These are phyloP conservation scores for Drosophila pectinifera DNA, from an alignment of 1,140 invertebrate species.

Conservation along the genomic window DNA sequence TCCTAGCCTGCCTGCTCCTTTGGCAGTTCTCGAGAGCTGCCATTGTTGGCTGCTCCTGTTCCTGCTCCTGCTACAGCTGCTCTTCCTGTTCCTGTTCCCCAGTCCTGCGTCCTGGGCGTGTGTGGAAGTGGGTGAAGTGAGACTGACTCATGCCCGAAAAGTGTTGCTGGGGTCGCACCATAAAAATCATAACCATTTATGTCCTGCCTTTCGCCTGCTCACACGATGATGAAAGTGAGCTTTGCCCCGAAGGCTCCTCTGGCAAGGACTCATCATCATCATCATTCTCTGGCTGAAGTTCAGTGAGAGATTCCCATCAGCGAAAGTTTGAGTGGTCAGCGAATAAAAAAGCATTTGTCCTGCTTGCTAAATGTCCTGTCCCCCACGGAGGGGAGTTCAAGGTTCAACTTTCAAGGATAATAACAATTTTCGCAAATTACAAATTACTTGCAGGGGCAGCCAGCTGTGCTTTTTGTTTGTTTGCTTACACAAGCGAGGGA, in stretches of 20 bases:
- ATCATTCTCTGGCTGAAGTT: background rate
- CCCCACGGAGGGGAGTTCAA: constrained; percentile 24
- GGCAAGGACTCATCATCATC: constrained; percentile 34
- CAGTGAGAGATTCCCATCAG: constrained; percentile 54
- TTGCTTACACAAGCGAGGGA: background rate
- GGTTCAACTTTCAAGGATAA: constrained; percentile 61
- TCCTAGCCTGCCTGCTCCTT: constrained; percentile 20
- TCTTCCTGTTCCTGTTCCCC: constrained; percentile 48
- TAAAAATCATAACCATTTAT: constrained; percentile 82
- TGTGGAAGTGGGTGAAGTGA: constrained; percentile 12
- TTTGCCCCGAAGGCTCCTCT: constrained; percentile 6
- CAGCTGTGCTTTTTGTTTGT: background rate
- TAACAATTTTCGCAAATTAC: constrained; percentile 82
- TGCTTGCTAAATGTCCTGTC: constrained; percentile 35
- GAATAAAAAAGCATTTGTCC: constrained; percentile 67
- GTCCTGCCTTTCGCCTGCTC: constrained; percentile 29
- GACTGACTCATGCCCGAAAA: constrained; percentile 61
- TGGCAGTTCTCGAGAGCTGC: constrained; percentile 25
- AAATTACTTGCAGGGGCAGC: constrained; percentile 56
- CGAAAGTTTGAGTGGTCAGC: constrained; percentile 39
- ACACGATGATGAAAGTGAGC: constrained; percentile 1
- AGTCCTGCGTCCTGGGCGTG: background rate
- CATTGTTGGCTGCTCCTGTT: constrained; percentile 30
- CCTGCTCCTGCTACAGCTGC: constrained; percentile 29
- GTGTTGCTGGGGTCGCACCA: constrained; percentile 64